phyloP scores from a whole-genome alignment of 2,888 invertebrate species.

The Trichogramma dendrolimi region DNA sequence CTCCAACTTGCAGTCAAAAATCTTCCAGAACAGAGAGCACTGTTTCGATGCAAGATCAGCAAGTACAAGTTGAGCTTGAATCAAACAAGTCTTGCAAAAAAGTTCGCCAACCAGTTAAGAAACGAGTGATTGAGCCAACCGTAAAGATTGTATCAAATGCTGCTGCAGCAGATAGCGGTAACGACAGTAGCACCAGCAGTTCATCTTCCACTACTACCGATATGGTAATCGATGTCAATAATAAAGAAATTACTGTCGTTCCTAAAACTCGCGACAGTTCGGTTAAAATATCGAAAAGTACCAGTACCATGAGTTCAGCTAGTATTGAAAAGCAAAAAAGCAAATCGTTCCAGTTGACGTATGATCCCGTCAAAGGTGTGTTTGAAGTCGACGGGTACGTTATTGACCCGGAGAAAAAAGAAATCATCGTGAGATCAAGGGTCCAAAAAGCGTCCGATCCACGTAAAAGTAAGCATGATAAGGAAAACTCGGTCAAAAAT shows the following conservation, averaged over 20 bases:
- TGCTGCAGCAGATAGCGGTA: conserved; percentile 33
- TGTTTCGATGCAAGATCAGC: conserved; percentile 33
- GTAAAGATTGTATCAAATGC: conserved; percentile 40
- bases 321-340: not conserved
- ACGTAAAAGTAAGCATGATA: conserved; percentile 19
- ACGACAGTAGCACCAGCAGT: conserved; percentile 26
- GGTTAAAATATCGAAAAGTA: conserved; percentile 2
- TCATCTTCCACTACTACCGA: conserved; percentile 35
- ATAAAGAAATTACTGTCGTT: conserved; percentile 35
- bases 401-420: conserved; percentile 39
- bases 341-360: not conserved
- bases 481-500: conserved; percentile 1
- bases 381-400: conserved; percentile 36
- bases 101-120: conserved; percentile 28
- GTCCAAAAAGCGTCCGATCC: conserved; percentile 26
- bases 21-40: conserved; percentile 38
- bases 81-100: not conserved
- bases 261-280: conserved; percentile 9
- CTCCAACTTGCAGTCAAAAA: conserved; percentile 22
- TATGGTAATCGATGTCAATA: conserved; percentile 39
- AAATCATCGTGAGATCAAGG: conserved; percentile 39
- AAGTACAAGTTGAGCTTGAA: conserved; percentile 34
- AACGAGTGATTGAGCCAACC: conserved; percentile 34
- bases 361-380: conserved; percentile 15
- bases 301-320: not conserved